These are phyloP conservation scores for Chirona hameri DNA, from an alignment of 2,888 invertebrate species.

Conservation along the genomic window DNA sequence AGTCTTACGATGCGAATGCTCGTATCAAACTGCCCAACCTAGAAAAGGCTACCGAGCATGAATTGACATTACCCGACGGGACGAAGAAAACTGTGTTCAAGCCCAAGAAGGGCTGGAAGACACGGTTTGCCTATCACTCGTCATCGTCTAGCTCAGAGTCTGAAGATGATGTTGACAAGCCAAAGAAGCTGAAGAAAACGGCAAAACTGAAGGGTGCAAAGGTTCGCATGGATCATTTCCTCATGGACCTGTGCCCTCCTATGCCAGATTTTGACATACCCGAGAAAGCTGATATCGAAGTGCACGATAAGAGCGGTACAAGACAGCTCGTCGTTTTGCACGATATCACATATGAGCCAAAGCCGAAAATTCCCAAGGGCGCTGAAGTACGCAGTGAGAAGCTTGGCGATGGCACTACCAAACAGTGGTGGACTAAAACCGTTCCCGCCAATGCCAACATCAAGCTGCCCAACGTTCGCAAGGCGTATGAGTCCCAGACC, in stretches of 20 bases:
- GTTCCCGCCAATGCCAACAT: neutral
- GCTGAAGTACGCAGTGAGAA: neutral
- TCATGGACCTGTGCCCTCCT: neutral
- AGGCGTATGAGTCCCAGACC: neutral
- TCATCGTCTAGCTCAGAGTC: conserved; percentile 1
- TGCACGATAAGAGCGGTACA: neutral
- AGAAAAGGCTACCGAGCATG: neutral
- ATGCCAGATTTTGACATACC: conserved; percentile 2
- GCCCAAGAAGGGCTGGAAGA: neutral
- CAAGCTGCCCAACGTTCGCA: neutral
- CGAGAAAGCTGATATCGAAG: neutral
- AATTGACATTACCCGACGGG: neutral
- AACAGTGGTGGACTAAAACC: neutral
- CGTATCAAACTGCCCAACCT: neutral
- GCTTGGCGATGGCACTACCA: neutral
- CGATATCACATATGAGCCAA: neutral
- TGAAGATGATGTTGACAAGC: neutral
- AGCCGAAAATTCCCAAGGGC: neutral
- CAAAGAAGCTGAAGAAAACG: neutral
- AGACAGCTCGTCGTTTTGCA: neutral
- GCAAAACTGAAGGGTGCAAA: neutral
- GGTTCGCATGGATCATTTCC: neutral
- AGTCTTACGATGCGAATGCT: neutral
- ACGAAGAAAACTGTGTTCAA: neutral
- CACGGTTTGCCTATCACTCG: conserved; percentile 1